Conservation (phyloP, 2,888 invertebrate genomes). For the Matsumyia berberina region DNA sequence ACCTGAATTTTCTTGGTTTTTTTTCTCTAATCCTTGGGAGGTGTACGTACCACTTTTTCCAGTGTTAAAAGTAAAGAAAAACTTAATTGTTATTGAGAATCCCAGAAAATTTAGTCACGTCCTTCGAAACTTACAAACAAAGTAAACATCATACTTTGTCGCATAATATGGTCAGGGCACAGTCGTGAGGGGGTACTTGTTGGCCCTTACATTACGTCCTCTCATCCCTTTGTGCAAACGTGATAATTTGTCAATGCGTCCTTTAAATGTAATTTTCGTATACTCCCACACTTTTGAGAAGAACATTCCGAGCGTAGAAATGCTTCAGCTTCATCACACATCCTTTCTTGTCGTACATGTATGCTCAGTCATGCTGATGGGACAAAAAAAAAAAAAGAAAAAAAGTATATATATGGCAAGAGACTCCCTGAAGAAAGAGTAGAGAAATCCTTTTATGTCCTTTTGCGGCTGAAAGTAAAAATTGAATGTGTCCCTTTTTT, state of each 20-base stretch:
- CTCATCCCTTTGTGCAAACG: conserved; percentile 31
- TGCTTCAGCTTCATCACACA: conserved; percentile 54
- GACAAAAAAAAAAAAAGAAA: conserved; percentile 33
- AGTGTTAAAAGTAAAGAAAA: not conserved
- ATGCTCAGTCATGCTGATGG: conserved; percentile 58
- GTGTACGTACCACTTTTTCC: not conserved
- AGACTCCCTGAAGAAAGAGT: conserved; percentile 3
- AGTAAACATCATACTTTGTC: conserved; percentile 24
- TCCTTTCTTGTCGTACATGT: conserved; percentile 23
- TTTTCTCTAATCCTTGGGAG: not conserved
- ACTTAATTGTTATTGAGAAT: conserved; percentile 35
- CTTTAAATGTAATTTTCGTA: conserved; percentile 66
- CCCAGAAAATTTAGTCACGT: conserved; percentile 26
- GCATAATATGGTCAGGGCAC: conserved; percentile 42
- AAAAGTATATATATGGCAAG: not conserved
- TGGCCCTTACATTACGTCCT: conserved; percentile 21
- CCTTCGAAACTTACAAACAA: conserved; percentile 35
- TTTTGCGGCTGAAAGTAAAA: conserved; percentile 63
- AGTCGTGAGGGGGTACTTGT: not conserved
- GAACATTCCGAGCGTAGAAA: conserved; percentile 46
- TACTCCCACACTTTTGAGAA: conserved; percentile 56
- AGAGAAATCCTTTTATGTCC: conserved; percentile 61
- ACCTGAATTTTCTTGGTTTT: not conserved
- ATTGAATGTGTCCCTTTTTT: conserved; percentile 58
- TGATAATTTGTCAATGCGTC: conserved; percentile 70